A percentile compares a stretch with the other conserved stretches of the same genome.
Conservation (phyloP, 2,888 invertebrate genomes). For the Phengaris arion region DNA sequence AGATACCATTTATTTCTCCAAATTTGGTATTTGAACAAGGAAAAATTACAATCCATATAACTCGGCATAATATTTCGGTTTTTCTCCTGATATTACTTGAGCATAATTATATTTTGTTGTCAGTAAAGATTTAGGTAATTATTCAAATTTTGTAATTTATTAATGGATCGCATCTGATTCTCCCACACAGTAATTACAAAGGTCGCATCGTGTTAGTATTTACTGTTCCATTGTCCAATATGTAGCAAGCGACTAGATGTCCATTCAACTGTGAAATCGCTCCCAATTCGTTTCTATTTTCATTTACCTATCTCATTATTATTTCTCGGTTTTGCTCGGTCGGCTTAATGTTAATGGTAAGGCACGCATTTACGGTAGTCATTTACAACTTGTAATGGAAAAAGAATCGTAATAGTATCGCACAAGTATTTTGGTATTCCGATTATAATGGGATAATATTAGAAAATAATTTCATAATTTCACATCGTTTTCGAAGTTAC, state of each 20-base stretch:
- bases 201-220: constrained; percentile 33
- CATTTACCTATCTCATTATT: constrained; percentile 40
- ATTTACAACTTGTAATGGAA: not conserved
- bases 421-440: constrained; percentile 44
- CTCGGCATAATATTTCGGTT: too few relatives aligned
- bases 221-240: constrained; percentile 39
- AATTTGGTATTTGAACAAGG: too few relatives aligned
- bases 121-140: too few relatives aligned
- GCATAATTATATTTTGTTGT: too few relatives aligned
- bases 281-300: constrained; percentile 45
- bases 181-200: not conserved
- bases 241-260: constrained; percentile 42
- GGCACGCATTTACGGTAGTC: too few relatives aligned
- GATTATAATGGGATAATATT: not conserved
- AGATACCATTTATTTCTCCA: too few relatives aligned
- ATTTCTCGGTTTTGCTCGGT: constrained; percentile 45
- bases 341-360: constrained; percentile 27
- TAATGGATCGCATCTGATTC: too few relatives aligned
- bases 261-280: constrained; percentile 44
- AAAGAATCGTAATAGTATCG: not conserved
- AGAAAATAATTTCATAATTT: too few relatives aligned
- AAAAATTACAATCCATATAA: too few relatives aligned
- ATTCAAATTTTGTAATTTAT: too few relatives aligned
- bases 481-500: not conserved
- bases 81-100: too few relatives aligned